Conservation (phyloP, 1,140 invertebrate species). For the Aethina tumida region DNA sequence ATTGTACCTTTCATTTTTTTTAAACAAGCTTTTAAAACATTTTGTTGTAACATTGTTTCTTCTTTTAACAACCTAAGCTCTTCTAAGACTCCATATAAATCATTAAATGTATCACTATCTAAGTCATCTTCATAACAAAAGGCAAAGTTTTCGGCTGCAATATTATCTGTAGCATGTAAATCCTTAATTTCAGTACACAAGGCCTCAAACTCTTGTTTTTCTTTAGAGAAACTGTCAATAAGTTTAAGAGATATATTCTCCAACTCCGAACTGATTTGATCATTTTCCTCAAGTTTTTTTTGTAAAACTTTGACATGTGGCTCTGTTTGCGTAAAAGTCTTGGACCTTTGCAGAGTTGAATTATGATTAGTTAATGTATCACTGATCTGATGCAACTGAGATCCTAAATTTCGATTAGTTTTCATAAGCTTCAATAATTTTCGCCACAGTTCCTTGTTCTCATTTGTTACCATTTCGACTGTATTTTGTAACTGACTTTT, state of each 20-base stretch:
- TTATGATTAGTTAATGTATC: slow-evolving; percentile 39
- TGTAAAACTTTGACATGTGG: slow-evolving; percentile 41
- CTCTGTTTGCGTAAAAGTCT: slow-evolving; percentile 51
- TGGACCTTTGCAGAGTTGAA: slow-evolving; percentile 32
- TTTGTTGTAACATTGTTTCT: slow-evolving; percentile 51
- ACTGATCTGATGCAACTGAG: slow-evolving; percentile 41
- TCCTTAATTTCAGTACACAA: slow-evolving; percentile 54
- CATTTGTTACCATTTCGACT: slow-evolving; percentile 65
- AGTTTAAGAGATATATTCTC: slow-evolving; percentile 68
- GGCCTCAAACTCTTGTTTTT: slow-evolving; percentile 54
- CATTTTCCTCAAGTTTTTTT: slow-evolving; percentile 39
- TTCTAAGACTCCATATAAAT: slow-evolving; percentile 53
- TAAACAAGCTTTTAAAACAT: slow-evolving; percentile 44
- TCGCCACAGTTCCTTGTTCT: slow-evolving; percentile 69
- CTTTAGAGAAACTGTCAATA: slow-evolving; percentile 54
- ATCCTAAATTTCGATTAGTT: slow-evolving; percentile 42
- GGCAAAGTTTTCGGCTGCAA: slow-evolving; percentile 50
- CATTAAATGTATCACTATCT: slow-evolving; percentile 45
- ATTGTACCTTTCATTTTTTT: slow-evolving; percentile 23
- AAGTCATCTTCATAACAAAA: slow-evolving; percentile 54
- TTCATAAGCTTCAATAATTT: slow-evolving; percentile 54
- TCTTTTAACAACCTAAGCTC: slow-evolving; percentile 53
- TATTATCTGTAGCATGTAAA: slow-evolving; percentile 43
- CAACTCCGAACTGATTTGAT: slow-evolving; percentile 49
- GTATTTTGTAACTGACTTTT: slow-evolving; percentile 65